These are phyloP conservation scores for Spodoptera frugiperda DNA, from an alignment of 1,140 invertebrate genomes.

Conservation along the genomic window DNA sequence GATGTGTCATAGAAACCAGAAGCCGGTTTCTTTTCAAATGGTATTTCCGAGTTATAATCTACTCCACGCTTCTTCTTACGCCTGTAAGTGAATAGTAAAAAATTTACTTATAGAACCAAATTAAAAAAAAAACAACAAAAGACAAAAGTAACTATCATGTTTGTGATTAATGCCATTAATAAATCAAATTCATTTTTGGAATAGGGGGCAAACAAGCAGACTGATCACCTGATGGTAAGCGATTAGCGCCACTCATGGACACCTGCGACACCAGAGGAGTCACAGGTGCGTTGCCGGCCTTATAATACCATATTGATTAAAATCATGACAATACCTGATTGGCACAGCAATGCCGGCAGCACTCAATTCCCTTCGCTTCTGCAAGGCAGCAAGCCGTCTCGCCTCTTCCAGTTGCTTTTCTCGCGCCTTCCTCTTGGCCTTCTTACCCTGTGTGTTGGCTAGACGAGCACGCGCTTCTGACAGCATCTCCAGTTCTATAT, in stretches of 20 bases:
- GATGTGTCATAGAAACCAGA: constrained; percentile 97
- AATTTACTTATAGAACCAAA: neutral
- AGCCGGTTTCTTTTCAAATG: constrained; percentile 97
- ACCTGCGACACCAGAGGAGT: no score
- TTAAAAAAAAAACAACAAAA: no score
- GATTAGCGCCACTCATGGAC: no score
- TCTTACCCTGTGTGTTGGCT: constrained; percentile 99
- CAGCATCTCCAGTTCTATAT: constrained; percentile 98
- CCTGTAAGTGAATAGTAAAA: constrained; percentile 59
- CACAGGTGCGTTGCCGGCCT: no score
- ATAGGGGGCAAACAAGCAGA: no score
- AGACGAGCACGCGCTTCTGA: constrained; percentile 99
- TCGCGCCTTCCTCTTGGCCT: constrained; percentile 99
- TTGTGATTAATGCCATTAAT: no score
- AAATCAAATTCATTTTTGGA: no score
- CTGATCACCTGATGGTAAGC: no score
- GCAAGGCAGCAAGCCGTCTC: constrained; percentile 96
- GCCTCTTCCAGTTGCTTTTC: constrained; percentile 99
- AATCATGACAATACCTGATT: constrained; percentile 74
- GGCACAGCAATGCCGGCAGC: constrained; percentile 98
- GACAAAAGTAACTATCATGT: no score
- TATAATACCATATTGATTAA: no score
- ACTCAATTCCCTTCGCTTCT: constrained; percentile 97
- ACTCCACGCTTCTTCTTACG: constrained; percentile 95
- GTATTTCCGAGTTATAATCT: constrained; percentile 99